A percentile compares a stretch with the other conserved stretches of the same genome.
phyloP scores from a whole-genome alignment of 1,140 invertebrate species.

The Zaprionus africanus region DNA sequence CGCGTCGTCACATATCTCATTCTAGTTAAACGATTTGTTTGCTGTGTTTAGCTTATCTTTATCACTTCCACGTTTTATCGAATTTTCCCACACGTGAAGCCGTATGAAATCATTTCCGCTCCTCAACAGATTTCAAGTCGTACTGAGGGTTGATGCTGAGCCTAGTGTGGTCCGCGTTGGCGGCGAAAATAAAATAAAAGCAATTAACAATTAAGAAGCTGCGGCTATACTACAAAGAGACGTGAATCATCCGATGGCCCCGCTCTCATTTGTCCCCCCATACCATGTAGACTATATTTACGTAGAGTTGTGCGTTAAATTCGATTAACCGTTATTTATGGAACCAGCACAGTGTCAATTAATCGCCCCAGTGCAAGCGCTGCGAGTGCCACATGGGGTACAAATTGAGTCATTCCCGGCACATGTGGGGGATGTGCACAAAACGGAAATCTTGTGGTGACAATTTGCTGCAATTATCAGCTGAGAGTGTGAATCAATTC shows the following conservation, averaged over 20 bases:
- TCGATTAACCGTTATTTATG: slow-evolving; percentile 67
- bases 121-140: not conserved
- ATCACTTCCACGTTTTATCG: slow-evolving; percentile 37
- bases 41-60: slow-evolving; percentile 21
- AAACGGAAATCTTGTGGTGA: slow-evolving; percentile 50
- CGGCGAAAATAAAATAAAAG: slow-evolving; percentile 23
- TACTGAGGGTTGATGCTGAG: not conserved
- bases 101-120: slow-evolving; percentile 56
- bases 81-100: slow-evolving; percentile 38
- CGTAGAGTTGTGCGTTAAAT: slow-evolving; percentile 47
- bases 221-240: slow-evolving; percentile 35
- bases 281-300: not conserved
- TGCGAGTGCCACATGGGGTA: slow-evolving; percentile 13
- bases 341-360: slow-evolving; percentile 73
- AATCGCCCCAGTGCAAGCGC: slow-evolving; percentile 53
- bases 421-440: slow-evolving; percentile 28
- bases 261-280: not conserved
- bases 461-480: slow-evolving; percentile 44
- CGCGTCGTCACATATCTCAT: slow-evolving; percentile 44
- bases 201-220: slow-evolving; percentile 52
- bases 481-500: slow-evolving; percentile 29
- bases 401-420: slow-evolving; percentile 36
- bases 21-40: slow-evolving; percentile 45
- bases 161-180: slow-evolving; percentile 48
- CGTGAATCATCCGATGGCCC: slow-evolving; percentile 56